Evolutionary conservation across 2,113 vertebrate species (phyloP).

Genomic region (zebrafish (Danio rerio)): DNA sequence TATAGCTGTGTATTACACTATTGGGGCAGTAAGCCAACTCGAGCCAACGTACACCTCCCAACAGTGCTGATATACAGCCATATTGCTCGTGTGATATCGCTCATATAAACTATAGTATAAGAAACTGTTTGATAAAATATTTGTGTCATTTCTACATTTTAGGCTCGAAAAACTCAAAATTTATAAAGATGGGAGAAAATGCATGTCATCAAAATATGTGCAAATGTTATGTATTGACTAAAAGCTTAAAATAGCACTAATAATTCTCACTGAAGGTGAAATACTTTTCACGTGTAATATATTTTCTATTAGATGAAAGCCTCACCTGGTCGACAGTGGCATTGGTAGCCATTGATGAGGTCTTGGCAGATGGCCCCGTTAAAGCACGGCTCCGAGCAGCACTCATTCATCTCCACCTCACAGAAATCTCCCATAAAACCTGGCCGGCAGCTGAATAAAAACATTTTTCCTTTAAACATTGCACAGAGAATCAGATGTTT

Average conservation of each 20-base stretch:
- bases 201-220: background rate
- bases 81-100: no score
- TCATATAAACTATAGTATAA: no score
- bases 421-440: constrained; percentile 79
- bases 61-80: no score
- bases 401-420: constrained; percentile 84
- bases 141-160: background rate
- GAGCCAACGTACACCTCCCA: no score
- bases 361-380: constrained; percentile 82
- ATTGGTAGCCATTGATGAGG: constrained; percentile 82
- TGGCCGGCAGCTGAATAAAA: constrained; percentile 73
- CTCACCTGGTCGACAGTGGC: constrained; percentile 84
- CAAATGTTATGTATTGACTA: background rate
- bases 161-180: background rate
- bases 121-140: no score
- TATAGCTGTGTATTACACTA: no score
- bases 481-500: constrained; percentile 17
- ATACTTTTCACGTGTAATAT: background rate
- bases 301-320: constrained; percentile 33
- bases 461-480: constrained; percentile 48
- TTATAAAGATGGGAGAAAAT: background rate
- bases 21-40: no score
- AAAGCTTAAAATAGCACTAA: background rate
- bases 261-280: background rate
- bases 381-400: constrained; percentile 82